Base-by-base conservation (phyloP, 2,888 invertebrate species). In the Lasioglossum morio region DNA sequence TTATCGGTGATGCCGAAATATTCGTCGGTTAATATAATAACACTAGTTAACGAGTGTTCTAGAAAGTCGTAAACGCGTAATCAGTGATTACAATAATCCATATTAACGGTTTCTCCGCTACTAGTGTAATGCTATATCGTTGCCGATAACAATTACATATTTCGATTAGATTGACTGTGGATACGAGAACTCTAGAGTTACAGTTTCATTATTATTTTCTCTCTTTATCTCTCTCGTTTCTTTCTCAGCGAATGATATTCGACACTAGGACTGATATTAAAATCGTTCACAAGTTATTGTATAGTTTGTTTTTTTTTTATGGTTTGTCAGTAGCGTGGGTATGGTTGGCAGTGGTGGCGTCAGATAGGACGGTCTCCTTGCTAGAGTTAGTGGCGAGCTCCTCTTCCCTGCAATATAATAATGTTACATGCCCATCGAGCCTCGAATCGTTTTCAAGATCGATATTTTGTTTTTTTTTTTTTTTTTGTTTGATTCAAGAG, bases 331-430 rank as follows among this genome's bases (percentile, higher is more conserved):
- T 93, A 92, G 91, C 92, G 92, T 93, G 92, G 92, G 90, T 93
- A 93, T 94, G 92, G 93, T 93, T 94, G 94, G 92, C 94, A 94
- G 94, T 94, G 91, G 93, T 94, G 93, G 92, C 94, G 92, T 95
- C 94, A 89, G 94, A 94, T 93, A 95, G 94, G 90, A 94, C 93
- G 91, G 94, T 94, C 94, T 94, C 94, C 93, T 92, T 95, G 95
- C 94, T 95, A 95, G 94, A 94, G 91, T 95, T 94, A 94, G 94
- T 94, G 91, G 94, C 92, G 94, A 94, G 94, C 92, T 94, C 95
- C 93, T 95, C 94, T 93, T 94, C 94, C 95, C 95, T 95, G 95
- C 88, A 95, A 95, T 93, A 94, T 87, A 95, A 95, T 87, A 95
- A 94, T 88, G 92, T 94, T 94, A 93, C 94, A 93, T 92, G 92